Evolutionary conservation across 1,140 invertebrate species (phyloP), one percentile per base, ranked within the genome.

Genomic region (Mizuhopecten yessoensis): DNA sequence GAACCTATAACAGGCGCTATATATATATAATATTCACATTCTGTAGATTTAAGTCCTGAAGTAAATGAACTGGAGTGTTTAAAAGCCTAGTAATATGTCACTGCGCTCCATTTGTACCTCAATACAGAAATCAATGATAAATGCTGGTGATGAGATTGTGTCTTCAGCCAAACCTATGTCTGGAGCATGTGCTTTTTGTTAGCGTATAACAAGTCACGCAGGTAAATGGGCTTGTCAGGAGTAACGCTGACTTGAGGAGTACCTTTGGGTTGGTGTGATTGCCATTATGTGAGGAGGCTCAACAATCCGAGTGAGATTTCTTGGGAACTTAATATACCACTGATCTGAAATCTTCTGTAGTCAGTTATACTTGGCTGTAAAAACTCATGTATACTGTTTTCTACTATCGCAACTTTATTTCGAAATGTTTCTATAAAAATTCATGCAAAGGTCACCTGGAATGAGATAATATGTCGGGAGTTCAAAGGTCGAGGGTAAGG

Each of bases 51-150:
- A 75, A 75, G 57, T 75, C n/a, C 57, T 75, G 29, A 5, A 29
- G 57, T n/a, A 75, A 75, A 75, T 75, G n/a, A 75, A 75, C 57
- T 75, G 57, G 57, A 75, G 57, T 2, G 57, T 75, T 75, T 75
- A 29, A 75, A 75, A 75, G 57, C 57, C 57, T 29, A 75, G 57
- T 75, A 11, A 75, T 75, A 75, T 75, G 57, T 29, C n/a, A 29
- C 57, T 75, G 57, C 23, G 11, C n/a, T 75, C 57, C 23, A 75
- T 75, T 75, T 75, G 57, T 75, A 75, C 57, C 57, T 75, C 57
- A 29, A 75, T 7, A 75, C 57, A 75, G 23, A 75, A 29, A 75
- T 75, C 57, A 75, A 75, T 75, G 57, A 29, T n/a, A n/a, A 75
- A n/a, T n/a, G 57, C 23, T 75, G n/a, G 23, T 75, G n/a, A 75